phyloP scores from a whole-genome alignment of 2,888 invertebrate species.

The Nephrocerus scutellatus region DNA sequence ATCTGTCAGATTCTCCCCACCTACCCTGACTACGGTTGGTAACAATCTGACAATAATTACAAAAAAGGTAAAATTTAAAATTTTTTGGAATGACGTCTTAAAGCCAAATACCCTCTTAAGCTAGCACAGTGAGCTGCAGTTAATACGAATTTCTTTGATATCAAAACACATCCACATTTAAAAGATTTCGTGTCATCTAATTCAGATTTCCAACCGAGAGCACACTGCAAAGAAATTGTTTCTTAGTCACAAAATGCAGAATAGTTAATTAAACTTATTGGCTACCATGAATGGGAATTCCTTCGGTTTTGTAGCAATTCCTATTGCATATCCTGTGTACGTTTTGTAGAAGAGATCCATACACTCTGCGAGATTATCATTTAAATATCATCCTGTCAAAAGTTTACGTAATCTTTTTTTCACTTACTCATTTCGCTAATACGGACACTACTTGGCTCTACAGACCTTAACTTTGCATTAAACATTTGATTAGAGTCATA shows the following conservation, averaged over 20 bases:
- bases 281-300: slow-evolving; percentile 28
- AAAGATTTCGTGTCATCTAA: slow-evolving; percentile 16
- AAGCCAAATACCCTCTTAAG: slow-evolving; percentile 22
- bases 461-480: no score
- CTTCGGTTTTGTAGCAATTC: slow-evolving; percentile 13
- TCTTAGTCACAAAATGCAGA: no score
- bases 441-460: no score
- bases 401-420: no score
- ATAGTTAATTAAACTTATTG: background rate
- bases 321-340: no score
- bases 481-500: no score
- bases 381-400: no score
- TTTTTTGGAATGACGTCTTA: no score
- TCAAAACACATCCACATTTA: slow-evolving; percentile 25
- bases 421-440: no score
- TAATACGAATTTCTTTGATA: slow-evolving; percentile 23
- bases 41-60: slow-evolving; percentile 13
- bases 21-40: slow-evolving; percentile 21
- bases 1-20: slow-evolving; percentile 22
- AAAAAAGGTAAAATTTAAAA: no score
- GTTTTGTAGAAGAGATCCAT: no score
- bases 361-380: no score
- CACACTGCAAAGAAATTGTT: slow-evolving; percentile 21
- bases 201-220: slow-evolving; percentile 23
- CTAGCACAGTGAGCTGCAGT: slow-evolving; percentile 27